Conservation (phyloP, 2,888 invertebrate species). For the Nasonovia ribisnigri region DNA sequence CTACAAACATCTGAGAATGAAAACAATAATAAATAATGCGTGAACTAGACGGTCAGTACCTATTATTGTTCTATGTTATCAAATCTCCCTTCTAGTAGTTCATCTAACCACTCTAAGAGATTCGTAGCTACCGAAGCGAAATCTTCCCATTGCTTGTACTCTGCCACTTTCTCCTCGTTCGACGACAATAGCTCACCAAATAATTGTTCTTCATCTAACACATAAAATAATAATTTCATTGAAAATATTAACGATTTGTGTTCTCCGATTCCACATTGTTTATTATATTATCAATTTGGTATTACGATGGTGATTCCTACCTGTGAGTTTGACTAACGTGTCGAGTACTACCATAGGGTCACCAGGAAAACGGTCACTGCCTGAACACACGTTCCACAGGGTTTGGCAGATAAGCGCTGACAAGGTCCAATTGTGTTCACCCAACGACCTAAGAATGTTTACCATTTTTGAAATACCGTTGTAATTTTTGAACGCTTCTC, state of each 20-base stretch:
- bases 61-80: conserved; percentile 28
- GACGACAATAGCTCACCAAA: conserved; percentile 55
- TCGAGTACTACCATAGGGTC: conserved; percentile 49
- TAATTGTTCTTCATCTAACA: conserved; percentile 57
- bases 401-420: conserved; percentile 82
- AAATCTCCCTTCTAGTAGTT: conserved; percentile 67
- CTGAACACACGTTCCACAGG: conserved; percentile 76
- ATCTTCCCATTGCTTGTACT: conserved; percentile 79
- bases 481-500: conserved; percentile 73
- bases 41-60: neutral
- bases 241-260: neutral
- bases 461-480: conserved; percentile 74
- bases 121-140: conserved; percentile 82
- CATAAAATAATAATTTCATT: neutral
- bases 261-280: neutral
- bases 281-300: neutral
- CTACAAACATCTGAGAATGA: neutral
- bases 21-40: neutral
- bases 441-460: conserved; percentile 74
- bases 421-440: conserved; percentile 79
- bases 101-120: conserved; percentile 73
- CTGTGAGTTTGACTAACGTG: conserved; percentile 52
- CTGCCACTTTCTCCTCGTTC: conserved; percentile 69
- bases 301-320: neutral
- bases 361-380: conserved; percentile 56